Conservation (phyloP, 2,113 vertebrate genomes). For the Nyctibius bracteatus region DNA sequence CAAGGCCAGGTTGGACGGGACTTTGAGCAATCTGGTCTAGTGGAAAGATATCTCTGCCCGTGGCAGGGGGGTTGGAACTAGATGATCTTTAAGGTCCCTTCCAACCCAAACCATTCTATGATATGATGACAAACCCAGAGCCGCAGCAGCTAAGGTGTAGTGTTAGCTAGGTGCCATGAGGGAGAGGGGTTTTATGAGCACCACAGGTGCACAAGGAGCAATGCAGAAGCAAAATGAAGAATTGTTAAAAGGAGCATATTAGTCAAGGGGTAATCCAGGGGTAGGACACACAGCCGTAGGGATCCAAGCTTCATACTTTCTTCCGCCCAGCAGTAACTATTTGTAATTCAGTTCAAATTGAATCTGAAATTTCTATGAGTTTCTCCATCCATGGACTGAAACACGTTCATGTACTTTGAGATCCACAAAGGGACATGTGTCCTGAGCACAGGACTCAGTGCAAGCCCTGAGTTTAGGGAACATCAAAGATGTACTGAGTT, state of each 20-base stretch:
- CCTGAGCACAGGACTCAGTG: neutral
- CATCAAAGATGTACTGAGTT: neutral
- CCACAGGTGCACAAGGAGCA: neutral
- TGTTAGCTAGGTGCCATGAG: fast-evolving
- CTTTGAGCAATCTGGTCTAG: no score
- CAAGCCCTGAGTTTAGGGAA: neutral
- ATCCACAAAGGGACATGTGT: neutral
- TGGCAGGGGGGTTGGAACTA: no score
- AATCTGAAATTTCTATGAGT: neutral
- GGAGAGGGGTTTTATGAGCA: neutral
- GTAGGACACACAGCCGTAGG: neutral
- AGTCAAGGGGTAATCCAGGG: neutral
- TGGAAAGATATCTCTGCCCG: no score
- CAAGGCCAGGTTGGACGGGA: no score
- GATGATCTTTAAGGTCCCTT: no score
- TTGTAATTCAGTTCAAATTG: neutral
- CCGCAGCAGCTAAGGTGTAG: neutral
- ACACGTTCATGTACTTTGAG: neutral
- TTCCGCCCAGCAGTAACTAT: neutral
- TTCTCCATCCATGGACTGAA: neutral
- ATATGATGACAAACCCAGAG: neutral
- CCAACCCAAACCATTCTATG: no score
- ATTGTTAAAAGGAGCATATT: neutral
- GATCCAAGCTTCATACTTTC: neutral
- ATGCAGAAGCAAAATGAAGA: neutral